Base-by-base conservation (phyloP, 2,888 invertebrate species). In the Drosophila leonis region DNA sequence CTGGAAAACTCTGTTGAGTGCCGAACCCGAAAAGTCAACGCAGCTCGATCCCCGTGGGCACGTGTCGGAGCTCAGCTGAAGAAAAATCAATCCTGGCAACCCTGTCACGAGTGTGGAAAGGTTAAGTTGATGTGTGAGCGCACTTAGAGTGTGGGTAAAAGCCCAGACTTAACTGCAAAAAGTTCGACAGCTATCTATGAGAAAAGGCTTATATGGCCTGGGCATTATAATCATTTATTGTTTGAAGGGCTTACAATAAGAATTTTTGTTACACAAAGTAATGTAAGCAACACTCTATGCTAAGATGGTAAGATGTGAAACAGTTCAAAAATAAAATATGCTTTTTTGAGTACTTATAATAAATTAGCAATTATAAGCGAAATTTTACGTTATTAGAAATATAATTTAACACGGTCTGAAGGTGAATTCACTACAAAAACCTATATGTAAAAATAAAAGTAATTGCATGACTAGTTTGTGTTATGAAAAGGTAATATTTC, bases 1-100 rank as follows among this genome's bases (percentile, higher is more conserved):
- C 63, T 74, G 39, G 71, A 48, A 74, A 82, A 76, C 88, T 80
- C 76, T 72, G 81, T 78, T 54, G 52, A 61, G 61, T 63, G 61
- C 64, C 49, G 42, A 55, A 55, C 48, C 39, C 52, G 51, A 64
- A 52, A 60, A 75, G 70, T 73, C 78, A 83, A 82, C 63, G 62
- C 63, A 52, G 56, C 52, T 35, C 33, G 29, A 31, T 35, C 18
- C 27, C 48, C 44, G 39, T 46, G 24, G 67, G 62, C 75, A 82
- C 68, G 78, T 76, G 69, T 72, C 44, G 49, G 60, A 71, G 83
- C 73, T 82, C 63, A 73, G 62, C 72, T 66, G 2, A 12, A 10
- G n/a, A 49, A 31, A 55, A 75, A 54, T 62, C 52, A 51, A 52
- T 35, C 37, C 42, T 37, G 49, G 46, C 51, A 61, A 46, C 44